Evolutionary conservation across 2,888 invertebrate genomes (phyloP), one percentile per base, ranked within the genome.

Genomic region (Aleiodes testaceus): DNA sequence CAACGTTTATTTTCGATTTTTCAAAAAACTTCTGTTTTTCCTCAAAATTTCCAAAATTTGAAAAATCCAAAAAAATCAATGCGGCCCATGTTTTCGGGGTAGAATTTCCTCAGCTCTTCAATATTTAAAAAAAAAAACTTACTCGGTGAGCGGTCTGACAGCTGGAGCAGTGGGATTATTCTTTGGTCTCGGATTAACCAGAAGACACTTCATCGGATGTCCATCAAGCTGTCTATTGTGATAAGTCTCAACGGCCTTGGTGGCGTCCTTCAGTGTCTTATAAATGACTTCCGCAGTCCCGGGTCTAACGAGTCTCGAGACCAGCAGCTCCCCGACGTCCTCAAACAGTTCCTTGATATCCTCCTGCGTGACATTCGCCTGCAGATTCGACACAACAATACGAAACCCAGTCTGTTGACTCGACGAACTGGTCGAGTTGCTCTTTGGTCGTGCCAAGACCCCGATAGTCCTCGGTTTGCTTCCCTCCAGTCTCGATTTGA

Each of bases 341-440:
- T 96, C 96, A 89, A 98, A 97, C 55, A 98, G 89, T 88, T 98
- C 98, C 88, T 96, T 92, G 78, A 98, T 96, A 86, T 98, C 97
- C 80, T 95, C 94, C 79, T 95, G 94, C 12, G 96, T 95, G 3
- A 97, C 97, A 77, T 93, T 92, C 22, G 91, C 90, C 81, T 96
- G 94, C 75, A 98, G 90, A 89, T 97, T 98, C 77, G 97, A 96
- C 1, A 98, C 96, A 67, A 96, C 92, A 83, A 97, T 95, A 81
- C 96, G 91, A 86, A 93, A 96, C 53, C 97, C 96, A 3, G 88
- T 87, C 3, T 91, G 88, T 80, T 77, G 89, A 81, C 70, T 87
- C 9, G 77, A 66, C 6, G 44, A 9, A 18, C 66, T 53, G 42
- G 65, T 64, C 9, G 75, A 70, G 66, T 87, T 88, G 2, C 88